Percentiles rank a stretch among this genome's conserved stretches.
These are phyloP conservation scores for Drymodes brunneopygia DNA, from an alignment of 2,113 vertebrate species.

Conservation along the genomic window DNA sequence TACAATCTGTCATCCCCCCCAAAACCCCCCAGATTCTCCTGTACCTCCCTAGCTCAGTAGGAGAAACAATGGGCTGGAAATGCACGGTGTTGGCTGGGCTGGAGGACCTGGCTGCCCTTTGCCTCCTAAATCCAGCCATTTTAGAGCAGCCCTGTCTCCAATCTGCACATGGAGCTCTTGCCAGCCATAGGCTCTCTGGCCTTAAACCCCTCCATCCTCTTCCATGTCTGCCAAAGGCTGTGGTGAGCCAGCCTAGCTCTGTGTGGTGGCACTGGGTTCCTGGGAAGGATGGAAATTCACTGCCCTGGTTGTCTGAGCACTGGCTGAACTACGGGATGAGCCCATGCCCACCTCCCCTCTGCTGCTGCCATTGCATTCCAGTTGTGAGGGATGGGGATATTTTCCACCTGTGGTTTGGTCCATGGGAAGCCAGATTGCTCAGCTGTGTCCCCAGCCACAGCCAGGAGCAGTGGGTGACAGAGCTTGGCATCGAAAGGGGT, in stretches of 20 bases:
- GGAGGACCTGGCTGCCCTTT: neutral
- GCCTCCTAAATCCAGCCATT: neutral
- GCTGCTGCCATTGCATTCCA: rapidly evolving
- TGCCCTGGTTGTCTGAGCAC: neutral
- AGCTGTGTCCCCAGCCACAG: neutral
- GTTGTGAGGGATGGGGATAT: neutral
- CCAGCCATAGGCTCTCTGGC: rapidly evolving
- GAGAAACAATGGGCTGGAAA: neutral
- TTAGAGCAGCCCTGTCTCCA: neutral
- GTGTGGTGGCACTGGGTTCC: rapidly evolving
- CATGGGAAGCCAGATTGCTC: neutral
- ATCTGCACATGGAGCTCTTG: rapidly evolving
- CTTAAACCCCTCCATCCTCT: neutral
- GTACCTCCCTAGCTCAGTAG: neutral
- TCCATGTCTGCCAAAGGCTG: neutral
- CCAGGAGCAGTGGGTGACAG: neutral
- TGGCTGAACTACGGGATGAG: neutral
- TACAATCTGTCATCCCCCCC: neutral
- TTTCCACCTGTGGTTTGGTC: neutral
- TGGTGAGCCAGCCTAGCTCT: neutral
- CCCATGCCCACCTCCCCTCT: neutral
- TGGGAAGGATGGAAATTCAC: neutral
- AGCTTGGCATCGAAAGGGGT: neutral
- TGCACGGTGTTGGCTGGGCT: rapidly evolving
- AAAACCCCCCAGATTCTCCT: rapidly evolving